Evolutionary conservation across 1,140 invertebrate species (phyloP), one percentile per base, ranked within the genome.

Genomic region (Zaprionus capensis): DNA sequence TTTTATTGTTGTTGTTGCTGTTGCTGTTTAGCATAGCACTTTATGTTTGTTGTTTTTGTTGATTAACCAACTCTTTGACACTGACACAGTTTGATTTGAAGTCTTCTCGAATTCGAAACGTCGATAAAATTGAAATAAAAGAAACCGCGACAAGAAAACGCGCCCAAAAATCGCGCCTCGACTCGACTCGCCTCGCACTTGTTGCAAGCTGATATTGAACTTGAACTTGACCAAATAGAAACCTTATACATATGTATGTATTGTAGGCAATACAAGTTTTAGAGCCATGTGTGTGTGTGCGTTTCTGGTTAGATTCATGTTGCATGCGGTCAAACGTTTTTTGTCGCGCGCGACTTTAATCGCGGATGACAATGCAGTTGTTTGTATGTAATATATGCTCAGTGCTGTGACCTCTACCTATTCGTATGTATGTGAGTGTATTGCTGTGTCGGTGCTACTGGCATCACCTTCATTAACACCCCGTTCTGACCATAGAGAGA

Each of bases 1-100:
- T 80, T 53, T 80, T 61, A 53, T 80, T 79, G 51, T 57, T 76
- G 56, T 46, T 67, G 41, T 11, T 41, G 5, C 51, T 36, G 49
- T 46, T 38, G 51, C 65, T 73, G 68, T 78, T 88, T 87, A 83
- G 68, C 83, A 80, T 81, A 87, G 80, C 78, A 88, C 84, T 87
- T 80, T 49, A 74, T 80, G 64, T 70, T 80, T 81, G 58, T 62
- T 76, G 59, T 46, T 67, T 55, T 57, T 59, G 53, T 70, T 72
- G 65, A 71, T 64, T 72, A 70, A 17, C 69, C 81, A 77, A 79
- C 67, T 53, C 63, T 63, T 75, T 71, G 71, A 71, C 80, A 78
- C 53, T 87, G 78, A 88, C 80, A 87, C 46, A 85, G 78, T 73
- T 87, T 71, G 24, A 20, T 12, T 58, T 55, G 41, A 55, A 72